Percentiles rank a stretch among this genome's conserved stretches.
These are phyloP conservation scores for Passer domesticus DNA, from an alignment of 2,113 vertebrate species.

Conservation along the genomic window DNA sequence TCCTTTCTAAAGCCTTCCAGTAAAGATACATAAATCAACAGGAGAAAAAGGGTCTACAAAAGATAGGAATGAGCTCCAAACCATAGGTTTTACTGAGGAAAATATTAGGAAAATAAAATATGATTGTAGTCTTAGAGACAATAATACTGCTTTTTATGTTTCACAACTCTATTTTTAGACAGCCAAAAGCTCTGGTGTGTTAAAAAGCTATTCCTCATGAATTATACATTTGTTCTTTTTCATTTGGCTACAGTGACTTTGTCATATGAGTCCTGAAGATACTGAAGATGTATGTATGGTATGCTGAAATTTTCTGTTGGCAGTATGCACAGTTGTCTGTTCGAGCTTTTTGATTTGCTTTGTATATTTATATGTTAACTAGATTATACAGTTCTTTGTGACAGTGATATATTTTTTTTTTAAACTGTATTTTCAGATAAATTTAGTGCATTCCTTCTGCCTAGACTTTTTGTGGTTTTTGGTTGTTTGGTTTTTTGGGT, in stretches of 20 bases:
- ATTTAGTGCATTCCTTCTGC: background rate
- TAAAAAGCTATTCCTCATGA: conserved; percentile 68
- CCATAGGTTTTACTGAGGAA: background rate
- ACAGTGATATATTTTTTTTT: background rate
- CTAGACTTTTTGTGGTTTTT: background rate
- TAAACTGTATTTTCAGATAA: background rate
- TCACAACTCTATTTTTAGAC: conserved; percentile 69
- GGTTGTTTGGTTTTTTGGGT: too few relatives aligned
- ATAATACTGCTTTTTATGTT: conserved; percentile 43
- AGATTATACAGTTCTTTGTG: background rate
- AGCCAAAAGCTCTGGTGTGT: conserved; percentile 60
- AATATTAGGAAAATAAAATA: conserved; percentile 13
- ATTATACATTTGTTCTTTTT: conserved; percentile 74
- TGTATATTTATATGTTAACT: conserved; percentile 27
- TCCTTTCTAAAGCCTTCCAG: conserved; percentile 37
- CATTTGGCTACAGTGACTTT: conserved; percentile 63
- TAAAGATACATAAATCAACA: conserved; percentile 46
- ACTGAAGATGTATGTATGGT: conserved; percentile 21
- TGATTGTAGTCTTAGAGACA: conserved; percentile 31
- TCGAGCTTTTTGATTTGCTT: background rate
- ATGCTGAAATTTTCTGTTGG: conserved; percentile 30
- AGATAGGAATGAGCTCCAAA: background rate
- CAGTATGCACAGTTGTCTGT: background rate
- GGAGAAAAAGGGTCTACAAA: background rate
- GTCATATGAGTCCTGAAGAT: conserved; percentile 59